Percentiles rank a stretch among this genome's conserved stretches.
phyloP scores from a whole-genome alignment of 2,113 vertebrate species.

The Irena cyanogastra region DNA sequence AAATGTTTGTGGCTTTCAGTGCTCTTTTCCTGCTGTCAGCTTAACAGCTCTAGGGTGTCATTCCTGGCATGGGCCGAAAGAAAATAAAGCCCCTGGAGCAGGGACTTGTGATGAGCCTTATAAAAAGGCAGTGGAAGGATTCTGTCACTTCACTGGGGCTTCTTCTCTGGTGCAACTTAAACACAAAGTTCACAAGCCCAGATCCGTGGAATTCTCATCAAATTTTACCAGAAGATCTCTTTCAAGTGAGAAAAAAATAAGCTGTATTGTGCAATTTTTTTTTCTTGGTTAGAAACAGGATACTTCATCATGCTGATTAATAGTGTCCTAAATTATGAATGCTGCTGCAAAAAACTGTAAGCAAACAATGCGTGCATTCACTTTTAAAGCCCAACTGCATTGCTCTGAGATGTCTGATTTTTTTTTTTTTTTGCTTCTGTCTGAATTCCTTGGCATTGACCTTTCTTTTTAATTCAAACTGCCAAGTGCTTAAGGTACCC shows the following conservation, averaged over 20 bases:
- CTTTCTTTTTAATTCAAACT: background rate
- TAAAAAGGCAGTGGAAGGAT: background rate
- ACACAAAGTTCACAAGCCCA: background rate
- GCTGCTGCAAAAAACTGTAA: background rate
- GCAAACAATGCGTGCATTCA: background rate
- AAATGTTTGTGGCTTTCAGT: background rate
- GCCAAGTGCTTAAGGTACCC: background rate
- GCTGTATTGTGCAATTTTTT: background rate
- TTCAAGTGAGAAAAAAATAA: background rate
- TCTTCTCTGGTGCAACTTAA: background rate
- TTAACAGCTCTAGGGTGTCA: background rate
- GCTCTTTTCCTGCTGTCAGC: background rate
- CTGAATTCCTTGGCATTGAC: background rate
- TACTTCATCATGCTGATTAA: background rate
- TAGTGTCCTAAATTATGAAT: background rate
- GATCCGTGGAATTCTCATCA: background rate
- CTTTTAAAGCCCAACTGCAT: background rate
- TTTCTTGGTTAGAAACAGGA: background rate
- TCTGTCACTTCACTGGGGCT: rapidly evolving
- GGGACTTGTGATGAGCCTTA: background rate
- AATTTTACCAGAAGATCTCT: background rate
- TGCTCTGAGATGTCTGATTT: background rate
- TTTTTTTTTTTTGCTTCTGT: background rate
- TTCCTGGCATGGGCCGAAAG: background rate
- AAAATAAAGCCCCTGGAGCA: background rate